Evolutionary conservation across 1,140 invertebrate species (phyloP).

Genomic region (Diploscapter pachys): DNA sequence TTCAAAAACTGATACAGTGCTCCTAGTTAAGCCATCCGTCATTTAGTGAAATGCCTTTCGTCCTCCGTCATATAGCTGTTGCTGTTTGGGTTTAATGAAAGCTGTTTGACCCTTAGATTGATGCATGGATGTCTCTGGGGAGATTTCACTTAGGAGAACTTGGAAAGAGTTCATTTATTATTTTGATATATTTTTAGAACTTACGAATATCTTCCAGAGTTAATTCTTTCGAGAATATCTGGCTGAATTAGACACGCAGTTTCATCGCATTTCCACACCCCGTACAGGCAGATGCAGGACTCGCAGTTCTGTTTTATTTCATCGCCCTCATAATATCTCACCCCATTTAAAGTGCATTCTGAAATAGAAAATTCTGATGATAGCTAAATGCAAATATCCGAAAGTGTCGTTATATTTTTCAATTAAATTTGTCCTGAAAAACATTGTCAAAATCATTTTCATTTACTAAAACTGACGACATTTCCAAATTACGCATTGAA

Average conservation of each 20-base stretch:
- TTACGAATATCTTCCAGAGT: slow-evolving; percentile 41
- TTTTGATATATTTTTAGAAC: background rate
- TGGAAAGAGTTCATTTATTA: too few species aligned
- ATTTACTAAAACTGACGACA: too few species aligned
- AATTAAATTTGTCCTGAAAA: background rate
- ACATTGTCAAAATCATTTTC: too few species aligned
- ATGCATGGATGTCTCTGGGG: too few species aligned
- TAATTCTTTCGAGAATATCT: slow-evolving; percentile 41
- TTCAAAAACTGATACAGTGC: too few species aligned
- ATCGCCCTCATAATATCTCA: slow-evolving; percentile 39
- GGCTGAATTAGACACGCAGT: slow-evolving; percentile 47
- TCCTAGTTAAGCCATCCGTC: too few species aligned
- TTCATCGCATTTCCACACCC: slow-evolving; percentile 44
- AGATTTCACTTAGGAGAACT: too few species aligned
- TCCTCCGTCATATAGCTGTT: too few species aligned
- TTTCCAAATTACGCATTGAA: too few species aligned
- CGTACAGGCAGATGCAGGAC: slow-evolving; percentile 40
- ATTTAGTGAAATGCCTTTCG: too few species aligned
- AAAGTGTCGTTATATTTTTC: slow-evolving; percentile 24
- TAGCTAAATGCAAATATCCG: slow-evolving; percentile 13
- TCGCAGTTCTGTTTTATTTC: slow-evolving; percentile 41
- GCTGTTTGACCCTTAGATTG: too few species aligned
- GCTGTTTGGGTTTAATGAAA: too few species aligned
- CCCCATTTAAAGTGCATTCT: slow-evolving; percentile 36
- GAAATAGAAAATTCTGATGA: slow-evolving; percentile 9